Percentiles rank a stretch among this genome's conserved stretches.
phyloP scores from a whole-genome alignment of 2,888 invertebrate species.

The Euphydryas editha region DNA sequence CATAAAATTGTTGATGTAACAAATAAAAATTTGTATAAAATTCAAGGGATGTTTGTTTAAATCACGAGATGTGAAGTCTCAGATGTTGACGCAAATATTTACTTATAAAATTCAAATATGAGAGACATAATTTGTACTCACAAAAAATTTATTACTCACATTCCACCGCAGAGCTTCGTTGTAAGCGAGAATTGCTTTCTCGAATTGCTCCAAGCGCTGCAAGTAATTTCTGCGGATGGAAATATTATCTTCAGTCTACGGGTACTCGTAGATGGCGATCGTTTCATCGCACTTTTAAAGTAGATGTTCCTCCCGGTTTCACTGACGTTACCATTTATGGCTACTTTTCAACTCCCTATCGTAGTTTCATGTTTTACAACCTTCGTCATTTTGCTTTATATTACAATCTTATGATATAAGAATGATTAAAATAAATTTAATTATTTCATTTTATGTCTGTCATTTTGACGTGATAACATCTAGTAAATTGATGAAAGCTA shows the following conservation, averaged over 20 bases:
- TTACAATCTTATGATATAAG: too few relatives aligned
- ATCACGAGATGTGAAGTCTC: too few relatives aligned
- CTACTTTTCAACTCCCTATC: too few relatives aligned
- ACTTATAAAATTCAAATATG: not conserved
- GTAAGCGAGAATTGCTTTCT: slow-evolving; percentile 74
- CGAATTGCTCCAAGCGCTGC: slow-evolving; percentile 72
- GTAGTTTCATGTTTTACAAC: too few relatives aligned
- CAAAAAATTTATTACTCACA: slow-evolving; percentile 57
- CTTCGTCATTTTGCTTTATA: too few relatives aligned
- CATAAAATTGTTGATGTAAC: too few relatives aligned
- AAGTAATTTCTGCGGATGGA: slow-evolving; percentile 68
- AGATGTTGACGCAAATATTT: not conserved
- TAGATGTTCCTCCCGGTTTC: not conserved
- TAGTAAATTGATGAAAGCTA: too few relatives aligned
- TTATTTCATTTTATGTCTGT: too few relatives aligned
- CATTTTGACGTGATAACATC: too few relatives aligned
- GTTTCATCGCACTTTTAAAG: slow-evolving; percentile 1
- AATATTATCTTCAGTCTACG: slow-evolving; percentile 33
- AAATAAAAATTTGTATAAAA: not conserved
- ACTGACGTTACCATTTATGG: too few relatives aligned
- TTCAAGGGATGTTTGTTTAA: not conserved
- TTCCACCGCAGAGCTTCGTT: slow-evolving; percentile 76
- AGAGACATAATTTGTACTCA: slow-evolving; percentile 19
- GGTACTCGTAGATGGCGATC: not conserved
- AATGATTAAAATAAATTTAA: too few relatives aligned